phyloP scores from a whole-genome alignment of 2,888 invertebrate genomes.

The Acanthococcus lagerstroemiae region DNA sequence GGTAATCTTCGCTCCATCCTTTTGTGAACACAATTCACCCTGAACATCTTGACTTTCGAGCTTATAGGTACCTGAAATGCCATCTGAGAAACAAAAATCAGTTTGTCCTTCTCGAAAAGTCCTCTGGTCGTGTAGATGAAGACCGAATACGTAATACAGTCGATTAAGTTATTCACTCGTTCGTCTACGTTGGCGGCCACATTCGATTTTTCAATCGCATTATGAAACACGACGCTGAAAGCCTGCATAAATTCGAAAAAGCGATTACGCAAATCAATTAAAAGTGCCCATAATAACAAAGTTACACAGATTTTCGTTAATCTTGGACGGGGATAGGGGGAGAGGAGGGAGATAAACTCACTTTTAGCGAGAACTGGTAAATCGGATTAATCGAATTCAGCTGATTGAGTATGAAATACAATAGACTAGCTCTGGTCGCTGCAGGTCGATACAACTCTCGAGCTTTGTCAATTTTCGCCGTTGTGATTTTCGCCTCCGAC shows the following conservation, averaged over 20 bases:
- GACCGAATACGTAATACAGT: slow-evolving; percentile 87
- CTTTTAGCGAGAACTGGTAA: slow-evolving; percentile 93
- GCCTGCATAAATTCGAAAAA: slow-evolving; percentile 51
- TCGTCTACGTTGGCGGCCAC: slow-evolving; percentile 65
- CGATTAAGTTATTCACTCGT: slow-evolving; percentile 80
- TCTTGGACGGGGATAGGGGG: not conserved
- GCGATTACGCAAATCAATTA: not conserved
- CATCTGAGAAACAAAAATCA: slow-evolving; percentile 94
- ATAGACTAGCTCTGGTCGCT: slow-evolving; percentile 80
- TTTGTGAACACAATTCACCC: too few relatives aligned
- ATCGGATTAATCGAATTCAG: slow-evolving; percentile 92
- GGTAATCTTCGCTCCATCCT: too few relatives aligned
- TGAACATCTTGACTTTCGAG: too few relatives aligned
- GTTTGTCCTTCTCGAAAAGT: slow-evolving; percentile 89
- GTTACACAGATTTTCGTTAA: not conserved
- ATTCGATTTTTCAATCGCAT: slow-evolving; percentile 82
- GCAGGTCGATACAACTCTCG: slow-evolving; percentile 81
- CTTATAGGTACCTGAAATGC: slow-evolving; percentile 71
- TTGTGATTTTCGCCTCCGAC: slow-evolving; percentile 82
- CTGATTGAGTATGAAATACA: slow-evolving; percentile 92
- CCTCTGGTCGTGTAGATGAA: slow-evolving; percentile 91
- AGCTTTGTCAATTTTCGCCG: slow-evolving; percentile 83
- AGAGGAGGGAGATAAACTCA: slow-evolving; percentile 42
- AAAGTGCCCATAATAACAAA: too few relatives aligned
- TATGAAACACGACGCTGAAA: slow-evolving; percentile 95